Evolutionary conservation across 2,888 invertebrate genomes (phyloP).

Genomic region (Cyclophora albipunctata): DNA sequence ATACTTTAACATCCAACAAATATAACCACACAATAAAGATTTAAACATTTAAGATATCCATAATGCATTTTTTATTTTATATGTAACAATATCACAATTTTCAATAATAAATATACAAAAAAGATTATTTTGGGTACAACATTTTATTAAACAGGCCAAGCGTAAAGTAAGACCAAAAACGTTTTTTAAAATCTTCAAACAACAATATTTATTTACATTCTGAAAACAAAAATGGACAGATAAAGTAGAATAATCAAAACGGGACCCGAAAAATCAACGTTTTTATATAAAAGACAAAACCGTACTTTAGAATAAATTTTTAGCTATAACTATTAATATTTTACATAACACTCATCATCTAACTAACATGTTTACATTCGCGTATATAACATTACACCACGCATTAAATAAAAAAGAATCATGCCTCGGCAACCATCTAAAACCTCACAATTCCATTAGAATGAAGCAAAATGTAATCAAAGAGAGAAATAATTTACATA

Average conservation of each 20-base stretch:
- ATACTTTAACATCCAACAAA: not conserved
- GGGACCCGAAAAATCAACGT: slow-evolving; percentile 38
- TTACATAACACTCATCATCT: slow-evolving; percentile 61
- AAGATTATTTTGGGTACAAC: slow-evolving; percentile 55
- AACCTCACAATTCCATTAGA: slow-evolving; percentile 45
- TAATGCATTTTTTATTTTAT: slow-evolving; percentile 47
- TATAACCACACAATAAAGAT: slow-evolving; percentile 30
- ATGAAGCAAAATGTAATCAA: slow-evolving; percentile 57
- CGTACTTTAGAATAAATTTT: slow-evolving; percentile 35
- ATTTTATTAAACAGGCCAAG: slow-evolving; percentile 67
- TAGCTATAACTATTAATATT: slow-evolving; percentile 48
- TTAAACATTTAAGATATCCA: slow-evolving; percentile 52
- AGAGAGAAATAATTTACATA: slow-evolving; percentile 69
- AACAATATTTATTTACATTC: slow-evolving; percentile 36
- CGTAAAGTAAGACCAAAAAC: slow-evolving; percentile 62
- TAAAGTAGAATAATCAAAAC: slow-evolving; percentile 48
- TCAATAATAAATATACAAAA: slow-evolving; percentile 62
- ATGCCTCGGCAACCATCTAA: slow-evolving; percentile 36
- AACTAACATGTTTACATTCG: slow-evolving; percentile 51
- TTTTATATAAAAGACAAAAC: slow-evolving; percentile 38
- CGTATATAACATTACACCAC: slow-evolving; percentile 46
- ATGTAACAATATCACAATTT: slow-evolving; percentile 75
- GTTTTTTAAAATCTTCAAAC: slow-evolving; percentile 38
- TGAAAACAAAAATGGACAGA: slow-evolving; percentile 33
- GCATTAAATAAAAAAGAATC: slow-evolving; percentile 40